Percentiles rank a stretch among this genome's conserved stretches.
phyloP scores from a whole-genome alignment of 2,797 vertebrate genomes.

The Tokudaia tokunoshimensis region DNA sequence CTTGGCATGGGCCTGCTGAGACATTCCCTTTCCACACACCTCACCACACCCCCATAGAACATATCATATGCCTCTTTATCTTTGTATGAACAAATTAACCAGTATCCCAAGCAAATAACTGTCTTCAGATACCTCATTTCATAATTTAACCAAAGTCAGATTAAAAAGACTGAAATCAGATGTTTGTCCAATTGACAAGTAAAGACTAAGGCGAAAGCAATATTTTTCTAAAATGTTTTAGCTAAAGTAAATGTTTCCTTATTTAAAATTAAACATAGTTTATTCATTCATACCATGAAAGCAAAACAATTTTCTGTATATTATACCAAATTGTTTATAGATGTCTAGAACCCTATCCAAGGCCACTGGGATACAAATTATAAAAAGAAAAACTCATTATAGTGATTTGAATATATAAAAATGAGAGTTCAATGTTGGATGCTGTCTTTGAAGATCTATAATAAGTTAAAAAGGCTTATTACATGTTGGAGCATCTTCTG shows the following conservation, averaged over 20 bases:
- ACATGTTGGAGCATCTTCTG: too few relatives aligned
- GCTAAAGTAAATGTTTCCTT: neutral
- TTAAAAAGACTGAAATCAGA: neutral
- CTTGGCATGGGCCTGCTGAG: too few relatives aligned
- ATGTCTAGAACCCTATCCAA: neutral
- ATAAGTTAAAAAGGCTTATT: too few relatives aligned
- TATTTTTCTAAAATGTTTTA: neutral
- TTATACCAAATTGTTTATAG: neutral
- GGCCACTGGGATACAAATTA: neutral
- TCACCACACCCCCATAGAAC: too few relatives aligned
- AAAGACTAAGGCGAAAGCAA: neutral
- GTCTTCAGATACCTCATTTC: neutral
- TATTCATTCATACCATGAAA: neutral
- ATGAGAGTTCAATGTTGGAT: neutral
- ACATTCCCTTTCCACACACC: too few relatives aligned
- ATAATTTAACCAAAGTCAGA: neutral
- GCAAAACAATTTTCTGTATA: neutral
- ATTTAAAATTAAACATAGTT: neutral
- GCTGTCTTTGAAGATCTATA: neutral
- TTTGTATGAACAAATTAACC: too few relatives aligned
- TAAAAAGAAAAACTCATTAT: neutral
- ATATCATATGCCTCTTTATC: too few relatives aligned
- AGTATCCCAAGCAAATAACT: neutral
- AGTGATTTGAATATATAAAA: neutral
- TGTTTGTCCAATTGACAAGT: neutral